phyloP scores from a whole-genome alignment of 2,797 vertebrate genomes.

The Rhodeus uyekii region DNA sequence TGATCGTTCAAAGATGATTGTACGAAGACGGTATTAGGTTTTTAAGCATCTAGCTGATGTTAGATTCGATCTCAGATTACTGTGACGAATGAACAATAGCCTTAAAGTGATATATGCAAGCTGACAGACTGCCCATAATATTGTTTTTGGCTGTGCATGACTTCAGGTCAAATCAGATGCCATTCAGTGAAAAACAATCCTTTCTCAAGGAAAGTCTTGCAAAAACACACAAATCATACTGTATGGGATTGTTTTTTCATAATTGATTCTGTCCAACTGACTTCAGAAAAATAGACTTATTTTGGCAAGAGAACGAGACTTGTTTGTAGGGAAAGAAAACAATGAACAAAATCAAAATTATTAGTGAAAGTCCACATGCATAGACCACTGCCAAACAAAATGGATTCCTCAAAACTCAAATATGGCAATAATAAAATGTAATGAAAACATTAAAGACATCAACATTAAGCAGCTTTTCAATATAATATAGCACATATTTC shows the following conservation, averaged over 20 bases:
- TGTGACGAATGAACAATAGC: conserved; percentile 29
- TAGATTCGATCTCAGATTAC: conserved; percentile 26
- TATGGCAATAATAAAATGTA: neutral
- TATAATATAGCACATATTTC: neutral
- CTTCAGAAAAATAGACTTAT: neutral
- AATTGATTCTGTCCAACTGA: conserved; percentile 18
- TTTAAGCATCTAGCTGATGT: neutral
- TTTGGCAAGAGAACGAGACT: neutral
- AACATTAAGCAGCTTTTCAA: neutral
- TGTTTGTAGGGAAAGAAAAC: neutral
- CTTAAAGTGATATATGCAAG: conserved; percentile 42
- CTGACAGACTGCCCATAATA: conserved; percentile 28
- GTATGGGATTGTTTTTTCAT: neutral
- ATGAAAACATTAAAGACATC: neutral
- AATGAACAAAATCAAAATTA: neutral
- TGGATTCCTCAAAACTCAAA: neutral
- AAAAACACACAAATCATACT: conserved; percentile 24
- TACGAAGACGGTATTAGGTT: neutral
- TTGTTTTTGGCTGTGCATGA: conserved; percentile 36
- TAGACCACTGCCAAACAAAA: neutral
- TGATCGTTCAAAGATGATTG: conserved; percentile 12
- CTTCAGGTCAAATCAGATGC: conserved; percentile 34
- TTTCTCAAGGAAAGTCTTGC: neutral
- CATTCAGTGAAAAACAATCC: conserved; percentile 14
- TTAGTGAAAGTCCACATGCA: neutral